These are phyloP conservation scores for Nettapus auritus DNA, from an alignment of 2,113 vertebrate species.

Conservation along the genomic window DNA sequence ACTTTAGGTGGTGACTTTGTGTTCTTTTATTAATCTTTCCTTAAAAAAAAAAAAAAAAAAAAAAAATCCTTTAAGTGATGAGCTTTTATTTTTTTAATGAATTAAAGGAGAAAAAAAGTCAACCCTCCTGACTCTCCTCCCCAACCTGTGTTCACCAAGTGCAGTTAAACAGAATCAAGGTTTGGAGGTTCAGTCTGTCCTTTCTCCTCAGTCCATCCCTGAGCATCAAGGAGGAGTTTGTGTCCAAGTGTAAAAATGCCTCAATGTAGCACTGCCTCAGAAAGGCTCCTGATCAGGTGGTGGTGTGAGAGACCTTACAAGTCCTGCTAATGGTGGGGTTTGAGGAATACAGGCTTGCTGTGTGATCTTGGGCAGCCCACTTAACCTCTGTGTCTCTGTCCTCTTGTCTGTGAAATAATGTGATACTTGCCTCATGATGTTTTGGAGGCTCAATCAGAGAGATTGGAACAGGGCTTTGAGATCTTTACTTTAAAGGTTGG, in stretches of 20 bases:
- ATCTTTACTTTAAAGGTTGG: not conserved
- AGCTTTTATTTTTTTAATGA: not conserved
- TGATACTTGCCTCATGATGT: not conserved
- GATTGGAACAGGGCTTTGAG: not conserved
- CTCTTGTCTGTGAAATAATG: not conserved
- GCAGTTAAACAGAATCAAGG: not conserved
- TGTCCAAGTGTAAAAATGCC: fast-evolving
- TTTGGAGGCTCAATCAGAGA: not conserved
- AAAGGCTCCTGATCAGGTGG: fast-evolving
- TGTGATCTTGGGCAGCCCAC: not conserved
- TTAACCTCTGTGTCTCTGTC: not conserved
- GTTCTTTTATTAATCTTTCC: constrained; percentile 53
- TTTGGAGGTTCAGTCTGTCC: not conserved
- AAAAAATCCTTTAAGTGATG: not conserved
- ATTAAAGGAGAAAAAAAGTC: not conserved
- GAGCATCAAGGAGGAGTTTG: not conserved
- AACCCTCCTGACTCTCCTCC: not conserved
- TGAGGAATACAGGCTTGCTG: fast-evolving
- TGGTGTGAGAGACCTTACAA: not conserved
- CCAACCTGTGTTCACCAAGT: not conserved
- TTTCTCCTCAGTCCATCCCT: not conserved
- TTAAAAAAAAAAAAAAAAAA: not conserved
- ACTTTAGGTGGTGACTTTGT: constrained; percentile 75
- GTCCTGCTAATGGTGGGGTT: fast-evolving
- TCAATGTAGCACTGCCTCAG: not conserved